Conservation (phyloP, 2,888 invertebrate genomes). For the Temnothorax rugatulus region DNA sequence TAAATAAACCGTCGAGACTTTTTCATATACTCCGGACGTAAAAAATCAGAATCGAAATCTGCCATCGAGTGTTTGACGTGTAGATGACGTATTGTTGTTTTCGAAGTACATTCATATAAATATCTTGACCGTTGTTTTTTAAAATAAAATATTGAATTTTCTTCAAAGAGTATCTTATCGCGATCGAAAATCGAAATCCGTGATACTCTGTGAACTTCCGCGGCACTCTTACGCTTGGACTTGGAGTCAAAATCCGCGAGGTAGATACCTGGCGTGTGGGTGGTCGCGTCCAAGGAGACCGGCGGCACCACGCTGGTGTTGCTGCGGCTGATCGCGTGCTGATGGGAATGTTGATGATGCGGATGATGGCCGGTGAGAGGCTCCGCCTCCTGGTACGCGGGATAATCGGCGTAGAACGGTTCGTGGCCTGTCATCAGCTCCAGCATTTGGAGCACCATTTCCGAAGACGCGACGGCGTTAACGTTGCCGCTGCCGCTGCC, state of each 20-base stretch:
- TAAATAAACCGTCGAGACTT: neutral
- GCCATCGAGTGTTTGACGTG: neutral
- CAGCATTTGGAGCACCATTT: constrained; percentile 93
- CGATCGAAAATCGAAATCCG: neutral
- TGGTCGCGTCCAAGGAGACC: constrained; percentile 84
- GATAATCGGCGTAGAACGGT: constrained; percentile 91
- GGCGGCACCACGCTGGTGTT: constrained; percentile 81
- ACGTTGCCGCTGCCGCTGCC: constrained; percentile 41
- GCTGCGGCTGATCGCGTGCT: constrained; percentile 79
- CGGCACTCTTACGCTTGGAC: neutral
- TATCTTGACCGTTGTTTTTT: neutral
- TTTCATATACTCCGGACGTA: neutral
- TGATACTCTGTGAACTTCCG: neutral
- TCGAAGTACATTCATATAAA: neutral
- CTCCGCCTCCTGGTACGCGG: constrained; percentile 85
- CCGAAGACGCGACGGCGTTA: constrained; percentile 85
- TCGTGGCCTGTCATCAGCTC: constrained; percentile 89
- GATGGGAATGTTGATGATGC: constrained; percentile 76
- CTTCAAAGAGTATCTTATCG: neutral
- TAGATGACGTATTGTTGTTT: neutral
- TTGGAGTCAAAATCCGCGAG: constrained; percentile 6
- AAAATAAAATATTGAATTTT: neutral
- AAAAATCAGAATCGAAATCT: neutral
- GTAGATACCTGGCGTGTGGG: constrained; percentile 84
- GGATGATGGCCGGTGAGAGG: constrained; percentile 76